Percentiles rank a stretch among this genome's conserved stretches.
Evolutionary conservation across 1,140 invertebrate genomes (phyloP).

Genomic region (Plodia interpunctella): DNA sequence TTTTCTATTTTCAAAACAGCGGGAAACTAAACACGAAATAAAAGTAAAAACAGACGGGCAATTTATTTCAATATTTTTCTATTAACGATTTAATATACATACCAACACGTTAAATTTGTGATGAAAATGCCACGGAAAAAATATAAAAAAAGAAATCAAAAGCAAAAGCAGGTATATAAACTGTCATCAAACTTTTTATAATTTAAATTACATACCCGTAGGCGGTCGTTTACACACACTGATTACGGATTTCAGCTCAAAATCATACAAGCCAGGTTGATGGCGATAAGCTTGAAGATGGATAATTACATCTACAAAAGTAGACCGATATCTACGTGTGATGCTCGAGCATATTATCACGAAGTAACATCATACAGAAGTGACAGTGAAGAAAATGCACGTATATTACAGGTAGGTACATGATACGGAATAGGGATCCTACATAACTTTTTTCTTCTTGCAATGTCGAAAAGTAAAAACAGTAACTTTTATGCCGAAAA

Average conservation of each 20-base stretch:
- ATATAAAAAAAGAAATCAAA: not conserved
- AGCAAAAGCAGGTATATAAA: not conserved
- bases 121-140: not conserved
- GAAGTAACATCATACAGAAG: conserved; percentile 34
- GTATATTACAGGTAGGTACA: conserved; percentile 46
- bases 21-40: not conserved
- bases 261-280: conserved; percentile 24
- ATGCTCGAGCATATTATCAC: conserved; percentile 32
- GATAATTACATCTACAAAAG: conserved; percentile 49
- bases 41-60: too few relatives aligned
- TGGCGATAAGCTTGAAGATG: conserved; percentile 42
- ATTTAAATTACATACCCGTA: not conserved
- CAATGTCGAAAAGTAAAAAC: too few relatives aligned
- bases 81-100: too few relatives aligned
- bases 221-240: not conserved
- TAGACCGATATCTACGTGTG: conserved; percentile 29
- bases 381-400: conserved; percentile 25
- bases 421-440: too few relatives aligned
- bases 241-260: not conserved
- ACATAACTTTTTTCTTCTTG: not conserved
- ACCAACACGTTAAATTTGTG: not conserved
- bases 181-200: not conserved
- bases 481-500: too few relatives aligned
- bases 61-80: too few relatives aligned
- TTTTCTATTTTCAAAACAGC: not conserved